phyloP scores from a whole-genome alignment of 1,140 invertebrate genomes.

The Zophobas atratus region DNA sequence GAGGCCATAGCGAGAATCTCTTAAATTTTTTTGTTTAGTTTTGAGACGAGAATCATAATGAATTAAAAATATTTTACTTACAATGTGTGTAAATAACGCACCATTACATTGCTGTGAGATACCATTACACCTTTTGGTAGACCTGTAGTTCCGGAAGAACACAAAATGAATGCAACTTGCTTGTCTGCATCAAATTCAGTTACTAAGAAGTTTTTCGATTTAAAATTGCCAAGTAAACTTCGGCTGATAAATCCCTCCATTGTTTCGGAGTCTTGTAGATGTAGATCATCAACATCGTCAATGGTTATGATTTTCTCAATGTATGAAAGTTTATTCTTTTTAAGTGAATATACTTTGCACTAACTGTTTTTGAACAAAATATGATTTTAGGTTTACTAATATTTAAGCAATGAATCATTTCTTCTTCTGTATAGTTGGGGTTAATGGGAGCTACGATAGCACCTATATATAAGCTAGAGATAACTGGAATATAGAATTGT shows the following conservation, averaged over 20 bases:
- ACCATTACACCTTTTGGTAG: conserved; percentile 85
- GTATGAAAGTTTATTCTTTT: conserved; percentile 34
- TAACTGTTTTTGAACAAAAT: conserved; percentile 63
- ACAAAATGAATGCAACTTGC: conserved; percentile 67
- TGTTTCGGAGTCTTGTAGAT: conserved; percentile 14
- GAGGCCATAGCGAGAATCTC: conserved; percentile 47
- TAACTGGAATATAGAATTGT: conserved; percentile 69
- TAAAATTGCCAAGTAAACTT: conserved; percentile 1
- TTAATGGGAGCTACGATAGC: conserved; percentile 72
- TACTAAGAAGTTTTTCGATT: conserved; percentile 42
- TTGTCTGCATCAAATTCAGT: conserved; percentile 50
- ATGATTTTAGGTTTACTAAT: conserved; percentile 71
- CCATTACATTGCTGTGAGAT: conserved; percentile 73
- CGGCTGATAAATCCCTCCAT: conserved; percentile 51
- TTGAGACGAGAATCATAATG: neutral
- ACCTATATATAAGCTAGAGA: conserved; percentile 70
- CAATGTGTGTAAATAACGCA: conserved; percentile 51
- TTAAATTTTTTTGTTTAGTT: conserved; percentile 38
- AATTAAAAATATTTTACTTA: conserved; percentile 1
- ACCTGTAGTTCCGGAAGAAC: conserved; percentile 80
- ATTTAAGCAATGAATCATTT: conserved; percentile 69
- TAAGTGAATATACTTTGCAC: conserved; percentile 48
- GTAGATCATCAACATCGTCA: conserved; percentile 38
- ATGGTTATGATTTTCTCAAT: conserved; percentile 56
- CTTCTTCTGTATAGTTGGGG: conserved; percentile 70